These are phyloP conservation scores for Oncorhynchus gorbuscha DNA, from an alignment of 2,113 vertebrate species.

Conservation along the genomic window DNA sequence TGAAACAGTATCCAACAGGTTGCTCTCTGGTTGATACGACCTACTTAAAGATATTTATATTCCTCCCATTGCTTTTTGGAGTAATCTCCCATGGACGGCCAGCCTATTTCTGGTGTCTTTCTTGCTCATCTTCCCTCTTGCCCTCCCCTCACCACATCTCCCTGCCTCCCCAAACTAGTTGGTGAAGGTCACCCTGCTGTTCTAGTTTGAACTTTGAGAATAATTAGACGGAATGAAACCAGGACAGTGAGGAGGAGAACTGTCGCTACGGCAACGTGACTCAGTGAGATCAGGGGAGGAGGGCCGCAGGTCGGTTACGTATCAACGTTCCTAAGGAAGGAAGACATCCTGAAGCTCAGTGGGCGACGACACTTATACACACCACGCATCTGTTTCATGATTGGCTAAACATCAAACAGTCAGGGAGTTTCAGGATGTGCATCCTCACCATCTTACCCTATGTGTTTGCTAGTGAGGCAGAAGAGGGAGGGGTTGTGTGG, in stretches of 20 bases:
- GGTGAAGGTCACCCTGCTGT: conserved; percentile 67
- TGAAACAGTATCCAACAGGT: conserved; percentile 4
- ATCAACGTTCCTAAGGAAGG: conserved; percentile 11
- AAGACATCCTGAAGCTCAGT: not conserved
- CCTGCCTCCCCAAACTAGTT: conserved; percentile 61
- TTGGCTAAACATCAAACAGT: conserved; percentile 12
- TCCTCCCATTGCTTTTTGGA: conserved; percentile 38
- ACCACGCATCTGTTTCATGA: conserved; percentile 1
- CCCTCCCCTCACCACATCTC: conserved; percentile 44
- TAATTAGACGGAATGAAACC: conserved; percentile 68
- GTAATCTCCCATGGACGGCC: conserved; percentile 53
- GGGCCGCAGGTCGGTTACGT: conserved; percentile 18
- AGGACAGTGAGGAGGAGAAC: conserved; percentile 56
- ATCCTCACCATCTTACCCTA: no score
- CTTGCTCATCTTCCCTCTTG: conserved; percentile 52
- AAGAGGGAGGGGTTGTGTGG: not conserved
- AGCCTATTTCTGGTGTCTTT: conserved; percentile 61
- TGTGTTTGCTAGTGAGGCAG: not conserved
- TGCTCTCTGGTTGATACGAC: conserved; percentile 55
- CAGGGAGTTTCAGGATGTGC: no score
- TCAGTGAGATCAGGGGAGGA: conserved; percentile 30
- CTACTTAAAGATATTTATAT: conserved; percentile 72
- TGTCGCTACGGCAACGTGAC: conserved; percentile 57
- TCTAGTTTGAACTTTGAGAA: conserved; percentile 67
- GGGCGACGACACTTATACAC: conserved; percentile 7